These are phyloP conservation scores for Platysteira castanea DNA, from an alignment of 2,113 vertebrate genomes.

Conservation along the genomic window DNA sequence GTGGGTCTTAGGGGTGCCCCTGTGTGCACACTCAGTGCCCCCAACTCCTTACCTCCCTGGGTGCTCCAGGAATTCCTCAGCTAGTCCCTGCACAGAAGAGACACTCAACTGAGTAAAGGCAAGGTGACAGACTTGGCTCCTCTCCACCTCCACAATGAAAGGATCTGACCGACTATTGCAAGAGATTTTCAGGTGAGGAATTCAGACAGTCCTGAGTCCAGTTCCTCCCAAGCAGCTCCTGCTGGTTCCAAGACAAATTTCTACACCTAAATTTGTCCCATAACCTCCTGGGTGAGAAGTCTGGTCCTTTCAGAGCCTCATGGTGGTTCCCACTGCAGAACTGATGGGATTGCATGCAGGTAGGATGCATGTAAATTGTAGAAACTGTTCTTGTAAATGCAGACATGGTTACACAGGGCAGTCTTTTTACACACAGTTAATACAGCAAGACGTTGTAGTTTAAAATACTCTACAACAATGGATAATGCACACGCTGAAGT, in stretches of 20 bases:
- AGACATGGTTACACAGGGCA: not conserved
- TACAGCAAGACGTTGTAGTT: not conserved
- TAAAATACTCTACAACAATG: not conserved
- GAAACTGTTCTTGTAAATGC: not conserved
- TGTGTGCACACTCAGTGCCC: not conserved
- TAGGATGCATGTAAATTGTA: not conserved
- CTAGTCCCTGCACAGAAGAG: not conserved
- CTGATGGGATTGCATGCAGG: not conserved
- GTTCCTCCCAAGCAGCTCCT: not conserved
- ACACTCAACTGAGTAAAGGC: not conserved
- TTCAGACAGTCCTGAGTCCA: not conserved
- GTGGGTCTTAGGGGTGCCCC: not conserved
- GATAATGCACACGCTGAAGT: not conserved
- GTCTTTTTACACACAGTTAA: not conserved
- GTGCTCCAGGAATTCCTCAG: not conserved
- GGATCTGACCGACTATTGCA: not conserved
- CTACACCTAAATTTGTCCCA: not conserved
- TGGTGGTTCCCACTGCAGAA: not conserved
- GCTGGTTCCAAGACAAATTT: not conserved
- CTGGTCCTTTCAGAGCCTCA: not conserved
- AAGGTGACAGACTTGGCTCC: not conserved
- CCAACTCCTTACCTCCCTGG: not conserved
- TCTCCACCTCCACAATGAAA: not conserved
- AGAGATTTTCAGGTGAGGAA: not conserved
- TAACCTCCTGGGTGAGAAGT: not conserved